phyloP scores from a whole-genome alignment of 2,113 vertebrate species.

The Cyanistes caeruleus region DNA sequence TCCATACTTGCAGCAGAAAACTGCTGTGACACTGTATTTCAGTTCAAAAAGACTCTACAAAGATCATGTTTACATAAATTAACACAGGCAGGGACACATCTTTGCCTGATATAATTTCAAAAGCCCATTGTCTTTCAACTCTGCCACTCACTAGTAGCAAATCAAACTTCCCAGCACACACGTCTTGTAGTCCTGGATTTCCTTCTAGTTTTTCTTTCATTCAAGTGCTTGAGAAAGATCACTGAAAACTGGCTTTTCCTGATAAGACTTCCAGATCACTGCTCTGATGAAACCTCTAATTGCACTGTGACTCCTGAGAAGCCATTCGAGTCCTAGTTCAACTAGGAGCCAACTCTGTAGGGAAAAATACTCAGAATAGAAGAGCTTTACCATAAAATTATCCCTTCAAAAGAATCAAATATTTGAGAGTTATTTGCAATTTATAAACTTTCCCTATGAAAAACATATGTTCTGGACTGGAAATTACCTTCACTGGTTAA shows the following conservation, averaged over 20 bases:
- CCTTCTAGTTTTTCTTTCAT: background rate
- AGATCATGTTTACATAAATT: slow-evolving; percentile 38
- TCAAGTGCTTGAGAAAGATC: background rate
- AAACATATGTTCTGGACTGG: background rate
- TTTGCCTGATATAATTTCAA: slow-evolving; percentile 19
- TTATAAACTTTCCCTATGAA: background rate
- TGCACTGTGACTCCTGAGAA: background rate
- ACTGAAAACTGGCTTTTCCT: background rate
- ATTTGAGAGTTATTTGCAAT: background rate
- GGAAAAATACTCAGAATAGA: background rate
- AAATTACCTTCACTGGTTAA: background rate
- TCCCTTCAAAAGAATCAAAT: background rate
- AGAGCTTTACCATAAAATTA: background rate
- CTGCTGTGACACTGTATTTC: background rate
- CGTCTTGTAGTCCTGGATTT: background rate
- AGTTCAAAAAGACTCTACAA: background rate
- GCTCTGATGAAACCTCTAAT: background rate
- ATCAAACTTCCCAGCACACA: background rate
- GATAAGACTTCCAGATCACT: background rate
- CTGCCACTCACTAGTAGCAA: background rate
- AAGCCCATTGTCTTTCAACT: background rate
- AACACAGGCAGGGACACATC: slow-evolving; percentile 9
- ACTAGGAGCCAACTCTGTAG: background rate
- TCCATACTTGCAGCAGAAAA: background rate
- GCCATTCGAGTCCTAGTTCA: background rate